Conservation (phyloP, 2,113 vertebrate genomes). For the Beaufortia kweichowensis region DNA sequence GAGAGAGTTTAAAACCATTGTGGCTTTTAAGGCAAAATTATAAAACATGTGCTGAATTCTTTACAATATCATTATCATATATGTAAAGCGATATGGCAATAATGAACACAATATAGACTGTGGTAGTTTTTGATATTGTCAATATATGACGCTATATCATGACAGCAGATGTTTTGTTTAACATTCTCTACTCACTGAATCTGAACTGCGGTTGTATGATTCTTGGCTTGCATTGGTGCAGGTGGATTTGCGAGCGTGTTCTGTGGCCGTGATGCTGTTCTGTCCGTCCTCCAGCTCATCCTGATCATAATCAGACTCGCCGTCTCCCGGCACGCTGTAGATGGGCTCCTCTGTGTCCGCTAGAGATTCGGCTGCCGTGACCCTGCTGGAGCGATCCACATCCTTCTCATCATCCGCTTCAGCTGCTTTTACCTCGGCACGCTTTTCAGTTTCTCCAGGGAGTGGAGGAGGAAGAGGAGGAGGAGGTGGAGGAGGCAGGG, state of each 20-base stretch:
- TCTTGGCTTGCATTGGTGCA: slow-evolving; percentile 82
- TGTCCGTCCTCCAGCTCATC: slow-evolving; percentile 84
- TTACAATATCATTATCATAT: too few relatives aligned
- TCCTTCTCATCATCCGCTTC: slow-evolving; percentile 45
- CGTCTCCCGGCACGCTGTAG: slow-evolving; percentile 81
- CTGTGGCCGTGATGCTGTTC: slow-evolving; percentile 72
- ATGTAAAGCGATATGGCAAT: too few relatives aligned
- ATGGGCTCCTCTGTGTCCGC: slow-evolving; percentile 78
- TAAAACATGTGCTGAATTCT: too few relatives aligned
- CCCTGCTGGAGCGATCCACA: slow-evolving; percentile 65
- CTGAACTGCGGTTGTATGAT: slow-evolving; percentile 85
- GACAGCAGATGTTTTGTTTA: not conserved
- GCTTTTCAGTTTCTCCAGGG: slow-evolving; percentile 49
- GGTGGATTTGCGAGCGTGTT: slow-evolving; percentile 79
- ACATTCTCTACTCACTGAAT: slow-evolving; percentile 79
- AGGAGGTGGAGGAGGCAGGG: slow-evolving; percentile 44
- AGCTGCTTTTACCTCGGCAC: not conserved
- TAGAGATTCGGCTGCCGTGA: slow-evolving; percentile 71
- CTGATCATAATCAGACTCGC: slow-evolving; percentile 88
- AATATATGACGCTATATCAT: not conserved
- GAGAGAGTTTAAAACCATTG: not conserved
- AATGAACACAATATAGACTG: too few relatives aligned
- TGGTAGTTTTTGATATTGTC: too few relatives aligned
- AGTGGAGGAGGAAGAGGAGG: slow-evolving; percentile 58
- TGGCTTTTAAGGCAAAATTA: not conserved